Evolutionary conservation across 2,113 vertebrate species (phyloP).

Genomic region (Paratilapia polleni): DNA sequence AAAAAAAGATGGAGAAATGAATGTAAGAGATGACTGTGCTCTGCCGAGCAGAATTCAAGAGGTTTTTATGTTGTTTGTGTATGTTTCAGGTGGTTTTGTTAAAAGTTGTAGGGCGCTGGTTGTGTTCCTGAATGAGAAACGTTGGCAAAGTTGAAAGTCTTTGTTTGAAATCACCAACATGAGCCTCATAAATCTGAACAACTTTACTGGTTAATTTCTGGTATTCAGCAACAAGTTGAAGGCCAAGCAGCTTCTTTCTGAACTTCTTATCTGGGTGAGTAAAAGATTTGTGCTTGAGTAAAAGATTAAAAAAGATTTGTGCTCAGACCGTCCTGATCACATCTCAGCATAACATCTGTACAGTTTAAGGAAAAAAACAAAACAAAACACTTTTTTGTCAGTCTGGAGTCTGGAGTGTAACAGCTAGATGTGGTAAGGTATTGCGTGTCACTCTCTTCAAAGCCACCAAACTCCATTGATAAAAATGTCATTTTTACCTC

Average conservation of each 20-base stretch:
- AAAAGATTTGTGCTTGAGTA: too few relatives aligned
- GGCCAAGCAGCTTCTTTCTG: not conserved
- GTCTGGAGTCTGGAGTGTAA: too few relatives aligned
- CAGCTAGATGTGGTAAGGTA: too few relatives aligned
- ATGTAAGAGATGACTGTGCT: not conserved
- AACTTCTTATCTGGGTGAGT: not conserved
- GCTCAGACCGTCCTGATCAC: not conserved
- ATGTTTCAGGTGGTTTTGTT: slow-evolving; percentile 20
- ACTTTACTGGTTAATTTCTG: not conserved
- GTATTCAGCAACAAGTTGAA: not conserved
- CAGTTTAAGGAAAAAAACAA: too few relatives aligned
- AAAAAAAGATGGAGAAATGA: not conserved
- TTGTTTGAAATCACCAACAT: not conserved
- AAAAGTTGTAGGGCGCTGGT: not conserved
- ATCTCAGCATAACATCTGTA: not conserved
- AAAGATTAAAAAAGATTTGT: too few relatives aligned
- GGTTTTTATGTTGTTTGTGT: not conserved
- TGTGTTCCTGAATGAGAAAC: not conserved
- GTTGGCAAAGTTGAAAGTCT: not conserved
- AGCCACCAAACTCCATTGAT: too few relatives aligned
- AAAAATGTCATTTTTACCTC: too few relatives aligned
- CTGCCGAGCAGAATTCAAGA: not conserved
- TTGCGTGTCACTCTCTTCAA: too few relatives aligned
- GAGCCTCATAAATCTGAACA: not conserved
- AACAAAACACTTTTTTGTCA: too few relatives aligned